A percentile compares a stretch with the other conserved stretches of the same genome.
phyloP scores from a whole-genome alignment of 2,113 vertebrate species.

The Microcebus tavaratra region DNA sequence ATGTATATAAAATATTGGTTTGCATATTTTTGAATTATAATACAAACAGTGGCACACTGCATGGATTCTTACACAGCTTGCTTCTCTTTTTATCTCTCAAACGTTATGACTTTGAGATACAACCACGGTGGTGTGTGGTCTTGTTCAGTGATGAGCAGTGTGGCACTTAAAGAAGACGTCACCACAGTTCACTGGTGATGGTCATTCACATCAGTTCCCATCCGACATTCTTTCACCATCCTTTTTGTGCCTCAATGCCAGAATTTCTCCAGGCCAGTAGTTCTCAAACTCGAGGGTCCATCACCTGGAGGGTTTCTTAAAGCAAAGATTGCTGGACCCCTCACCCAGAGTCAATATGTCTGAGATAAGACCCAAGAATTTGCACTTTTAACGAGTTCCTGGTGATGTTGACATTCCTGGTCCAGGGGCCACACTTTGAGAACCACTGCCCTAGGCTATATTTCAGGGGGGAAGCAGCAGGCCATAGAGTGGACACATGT shows the following conservation, averaged over 20 bases:
- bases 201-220: neutral
- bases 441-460: neutral
- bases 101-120: neutral
- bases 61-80: neutral
- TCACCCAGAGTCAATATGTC: neutral
- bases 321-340: neutral
- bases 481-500: neutral
- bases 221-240: neutral
- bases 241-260: neutral
- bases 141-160: neutral
- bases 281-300: neutral
- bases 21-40: neutral
- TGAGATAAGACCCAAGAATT: neutral
- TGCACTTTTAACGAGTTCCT: neutral
- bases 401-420: neutral
- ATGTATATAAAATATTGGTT: neutral
- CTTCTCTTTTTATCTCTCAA: neutral
- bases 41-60: neutral
- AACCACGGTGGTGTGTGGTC: rapidly evolving
- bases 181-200: neutral
- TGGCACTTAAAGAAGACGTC: neutral
- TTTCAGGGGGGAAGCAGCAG: neutral
- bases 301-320: neutral
- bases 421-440: neutral
- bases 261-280: neutral